These are phyloP conservation scores for Hippocampus barbouri DNA, from an alignment of 2,113 vertebrate genomes.

Conservation along the genomic window DNA sequence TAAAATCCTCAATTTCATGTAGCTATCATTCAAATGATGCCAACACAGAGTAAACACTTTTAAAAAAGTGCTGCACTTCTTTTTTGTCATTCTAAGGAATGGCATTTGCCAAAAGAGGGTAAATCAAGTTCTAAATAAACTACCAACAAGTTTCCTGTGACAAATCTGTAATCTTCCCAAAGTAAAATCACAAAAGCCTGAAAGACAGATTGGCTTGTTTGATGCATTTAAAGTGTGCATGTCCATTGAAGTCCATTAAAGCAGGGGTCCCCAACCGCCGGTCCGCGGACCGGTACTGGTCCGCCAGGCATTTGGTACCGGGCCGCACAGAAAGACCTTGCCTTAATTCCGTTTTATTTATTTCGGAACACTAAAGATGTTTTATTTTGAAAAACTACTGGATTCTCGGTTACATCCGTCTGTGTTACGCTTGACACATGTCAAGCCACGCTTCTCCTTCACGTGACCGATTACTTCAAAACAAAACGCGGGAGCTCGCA, in stretches of 20 bases:
- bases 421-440: no score
- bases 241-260: slow-evolving; percentile 34
- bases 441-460: no score
- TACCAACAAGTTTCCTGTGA: slow-evolving; percentile 33
- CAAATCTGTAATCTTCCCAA: slow-evolving; percentile 23
- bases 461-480: no score
- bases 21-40: slow-evolving; percentile 10
- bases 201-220: neutral
- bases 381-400: no score
- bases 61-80: slow-evolving; percentile 16
- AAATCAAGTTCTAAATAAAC: slow-evolving; percentile 56
- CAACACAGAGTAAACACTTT: slow-evolving; percentile 11
- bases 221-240: slow-evolving; percentile 24
- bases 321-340: no score
- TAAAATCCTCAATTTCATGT: slow-evolving; percentile 1
- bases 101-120: slow-evolving; percentile 43
- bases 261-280: neutral
- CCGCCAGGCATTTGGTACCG: no score
- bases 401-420: no score
- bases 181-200: neutral
- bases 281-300: no score
- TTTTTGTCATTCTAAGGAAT: slow-evolving; percentile 30
- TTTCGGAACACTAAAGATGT: no score
- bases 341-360: no score
- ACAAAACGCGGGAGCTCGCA: no score